Base-by-base conservation (phyloP, 30 jellyfish, hydroid and myxozoan species). In the Turritopsis rubra region DNA sequence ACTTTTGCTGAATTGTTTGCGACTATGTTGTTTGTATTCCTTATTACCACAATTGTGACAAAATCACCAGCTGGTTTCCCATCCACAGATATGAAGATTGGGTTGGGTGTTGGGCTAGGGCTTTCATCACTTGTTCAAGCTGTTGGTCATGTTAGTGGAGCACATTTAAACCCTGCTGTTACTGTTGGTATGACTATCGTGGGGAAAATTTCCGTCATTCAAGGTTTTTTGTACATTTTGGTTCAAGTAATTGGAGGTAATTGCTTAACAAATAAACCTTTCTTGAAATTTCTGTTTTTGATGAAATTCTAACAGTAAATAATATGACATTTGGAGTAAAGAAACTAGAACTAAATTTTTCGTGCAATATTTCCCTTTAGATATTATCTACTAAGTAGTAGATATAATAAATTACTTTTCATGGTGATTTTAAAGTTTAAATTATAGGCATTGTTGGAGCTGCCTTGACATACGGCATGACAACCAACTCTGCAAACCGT, bases 111-210 rank as follows among this genome's bases (percentile, higher is more conserved):
- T 66, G 98, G 98, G 52, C 84, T 92, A 21, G 79, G 95, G 26
- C 86, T 88, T 19, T 95, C 98, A 20, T 85, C 85, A 19, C 84
- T 92, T 85, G 95, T 84, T 27, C 98, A 92, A 84, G 81, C 85
- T 27, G 87, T 92, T 79, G 98, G 98, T 16, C 96, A 96, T 25
- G 30, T 90, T n/a, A 88, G 98, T 79, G 98, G 98, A 19, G 98
- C 95, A 54, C 88, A 92, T 79, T 83, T 92, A 70, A 92, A 92
- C 78, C 98, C 98, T 1, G 98, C 98, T 7, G 98, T 92, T 19
- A 29, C 98, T 0, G 52, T 92, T 75, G 98, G 95, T 25, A 85
- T 92, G 22, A 28, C 71, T 21, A 83, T 85, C 29, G 83, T 84
- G 28, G 73, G 95, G 73, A 71, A 84, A 66, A 88, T 88, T 23